Conservation (phyloP, 2,113 vertebrate genomes). For the Passer montanus region DNA sequence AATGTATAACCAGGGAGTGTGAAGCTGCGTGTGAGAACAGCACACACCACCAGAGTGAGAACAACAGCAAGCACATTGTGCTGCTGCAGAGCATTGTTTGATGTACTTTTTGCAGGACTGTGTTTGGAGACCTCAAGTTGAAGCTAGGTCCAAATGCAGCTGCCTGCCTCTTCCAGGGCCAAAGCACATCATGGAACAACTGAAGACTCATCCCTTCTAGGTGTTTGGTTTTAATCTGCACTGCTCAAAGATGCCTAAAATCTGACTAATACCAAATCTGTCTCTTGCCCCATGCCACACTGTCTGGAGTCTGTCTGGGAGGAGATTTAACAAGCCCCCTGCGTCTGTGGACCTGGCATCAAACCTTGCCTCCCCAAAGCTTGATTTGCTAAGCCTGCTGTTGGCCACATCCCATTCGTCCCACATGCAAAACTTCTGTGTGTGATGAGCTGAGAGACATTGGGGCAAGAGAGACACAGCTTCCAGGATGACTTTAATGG, state of each 20-base stretch:
- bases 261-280: neutral
- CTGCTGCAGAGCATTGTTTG: neutral
- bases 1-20: conserved; percentile 60
- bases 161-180: neutral
- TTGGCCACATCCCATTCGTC: neutral
- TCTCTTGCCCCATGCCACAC: neutral
- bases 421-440: neutral
- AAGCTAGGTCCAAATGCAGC: neutral
- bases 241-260: neutral
- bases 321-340: neutral
- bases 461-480: neutral
- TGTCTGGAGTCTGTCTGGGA: neutral
- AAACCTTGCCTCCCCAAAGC: neutral
- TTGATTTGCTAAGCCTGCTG: neutral
- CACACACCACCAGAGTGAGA: conserved; percentile 34
- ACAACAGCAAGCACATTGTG: neutral
- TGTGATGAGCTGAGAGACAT: neutral
- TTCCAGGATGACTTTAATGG: neutral
- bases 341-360: neutral
- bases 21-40: conserved; percentile 56
- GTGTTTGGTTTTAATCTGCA: neutral
- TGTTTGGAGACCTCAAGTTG: neutral
- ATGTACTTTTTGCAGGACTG: neutral
- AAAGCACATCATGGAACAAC: neutral
- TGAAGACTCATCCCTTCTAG: neutral